These are phyloP conservation scores for Scrobipalpa atriplicella DNA, from an alignment of 2,888 invertebrate genomes.

Conservation along the genomic window DNA sequence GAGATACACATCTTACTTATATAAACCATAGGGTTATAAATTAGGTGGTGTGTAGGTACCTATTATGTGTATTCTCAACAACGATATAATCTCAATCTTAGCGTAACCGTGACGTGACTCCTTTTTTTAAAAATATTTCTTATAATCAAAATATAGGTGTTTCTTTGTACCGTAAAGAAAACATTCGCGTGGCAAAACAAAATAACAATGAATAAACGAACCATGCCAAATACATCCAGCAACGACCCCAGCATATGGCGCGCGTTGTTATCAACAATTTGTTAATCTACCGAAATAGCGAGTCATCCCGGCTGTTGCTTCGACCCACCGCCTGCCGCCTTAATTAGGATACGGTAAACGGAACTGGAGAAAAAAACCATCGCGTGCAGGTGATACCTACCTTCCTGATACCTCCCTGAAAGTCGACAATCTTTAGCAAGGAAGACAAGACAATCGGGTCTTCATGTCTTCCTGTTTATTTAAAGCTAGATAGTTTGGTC, in stretches of 20 bases:
- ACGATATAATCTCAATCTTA: too few relatives aligned
- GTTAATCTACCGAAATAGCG: slow-evolving; percentile 72
- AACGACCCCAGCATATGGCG: slow-evolving; percentile 66
- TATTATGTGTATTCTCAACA: too few relatives aligned
- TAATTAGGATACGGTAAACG: slow-evolving; percentile 27
- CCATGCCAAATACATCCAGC: slow-evolving; percentile 30
- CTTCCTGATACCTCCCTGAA: background rate
- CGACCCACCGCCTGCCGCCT: background rate
- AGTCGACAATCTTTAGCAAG: background rate
- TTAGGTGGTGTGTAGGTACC: too few relatives aligned
- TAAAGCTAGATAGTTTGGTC: background rate
- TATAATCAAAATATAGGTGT: too few relatives aligned
- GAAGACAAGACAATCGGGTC: background rate
- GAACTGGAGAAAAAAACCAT: slow-evolving; percentile 13
- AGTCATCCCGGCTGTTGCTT: slow-evolving; percentile 66
- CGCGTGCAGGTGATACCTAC: slow-evolving; percentile 1
- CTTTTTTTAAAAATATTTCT: too few relatives aligned
- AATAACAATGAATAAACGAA: slow-evolving; percentile 1
- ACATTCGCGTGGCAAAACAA: background rate
- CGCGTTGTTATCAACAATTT: slow-evolving; percentile 57
- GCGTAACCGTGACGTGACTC: too few relatives aligned
- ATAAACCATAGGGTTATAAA: too few relatives aligned
- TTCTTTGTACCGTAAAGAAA: background rate
- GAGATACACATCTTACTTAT: too few relatives aligned
- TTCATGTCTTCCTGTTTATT: background rate